These are phyloP conservation scores for Pluvialis apricaria DNA, from an alignment of 2,113 vertebrate genomes.

Conservation along the genomic window DNA sequence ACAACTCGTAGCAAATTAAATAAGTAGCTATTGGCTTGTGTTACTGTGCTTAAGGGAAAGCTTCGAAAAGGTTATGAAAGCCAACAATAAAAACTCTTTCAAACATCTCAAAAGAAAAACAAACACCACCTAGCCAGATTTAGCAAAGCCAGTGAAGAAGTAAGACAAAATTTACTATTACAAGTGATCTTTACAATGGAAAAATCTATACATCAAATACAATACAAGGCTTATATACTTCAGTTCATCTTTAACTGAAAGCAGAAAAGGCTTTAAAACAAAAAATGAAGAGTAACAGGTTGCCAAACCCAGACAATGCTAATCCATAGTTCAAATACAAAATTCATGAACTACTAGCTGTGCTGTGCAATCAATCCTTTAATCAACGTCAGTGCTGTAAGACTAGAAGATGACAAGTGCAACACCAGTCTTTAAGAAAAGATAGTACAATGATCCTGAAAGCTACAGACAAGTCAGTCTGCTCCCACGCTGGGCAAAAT, in stretches of 20 bases:
- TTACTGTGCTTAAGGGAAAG: background rate
- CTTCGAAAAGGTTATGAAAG: background rate
- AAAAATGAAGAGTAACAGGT: background rate
- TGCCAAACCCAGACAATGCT: background rate
- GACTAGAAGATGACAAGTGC: background rate
- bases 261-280: background rate
- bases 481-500: background rate
- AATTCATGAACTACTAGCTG: background rate
- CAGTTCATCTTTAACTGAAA: background rate
- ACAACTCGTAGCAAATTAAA: background rate
- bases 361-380: background rate
- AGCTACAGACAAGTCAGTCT: background rate
- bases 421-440: background rate
- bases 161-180: background rate
- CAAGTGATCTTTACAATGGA: background rate
- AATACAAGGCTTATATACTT: background rate
- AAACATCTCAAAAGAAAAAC: background rate
- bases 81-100: background rate
- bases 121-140: background rate
- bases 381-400: background rate
- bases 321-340: background rate
- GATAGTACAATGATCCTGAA: background rate
- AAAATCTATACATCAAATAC: background rate
- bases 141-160: background rate
- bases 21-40: background rate